Conservation (phyloP, 2,797 vertebrate species). For the Artibeus jamaicensis region DNA sequence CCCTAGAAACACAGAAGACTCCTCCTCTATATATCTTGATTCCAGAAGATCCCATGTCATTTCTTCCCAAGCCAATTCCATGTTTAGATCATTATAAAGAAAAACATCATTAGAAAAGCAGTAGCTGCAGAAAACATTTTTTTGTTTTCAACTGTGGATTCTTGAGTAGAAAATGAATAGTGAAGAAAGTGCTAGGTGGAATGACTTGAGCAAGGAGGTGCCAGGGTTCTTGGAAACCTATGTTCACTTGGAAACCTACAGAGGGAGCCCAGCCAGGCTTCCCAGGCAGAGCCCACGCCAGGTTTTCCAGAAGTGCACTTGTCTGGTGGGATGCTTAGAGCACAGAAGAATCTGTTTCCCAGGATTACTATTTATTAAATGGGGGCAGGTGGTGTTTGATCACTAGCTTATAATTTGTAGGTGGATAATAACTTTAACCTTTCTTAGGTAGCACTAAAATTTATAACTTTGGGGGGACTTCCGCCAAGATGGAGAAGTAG, state of each 20-base stretch:
- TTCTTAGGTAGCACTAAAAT: background rate
- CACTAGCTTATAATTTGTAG: background rate
- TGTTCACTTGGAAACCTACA: fast-evolving
- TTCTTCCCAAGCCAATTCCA: background rate
- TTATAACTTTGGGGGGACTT: background rate
- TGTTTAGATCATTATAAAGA: background rate
- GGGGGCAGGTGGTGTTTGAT: background rate
- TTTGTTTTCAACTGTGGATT: background rate
- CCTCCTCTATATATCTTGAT: background rate
- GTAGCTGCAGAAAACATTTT: background rate
- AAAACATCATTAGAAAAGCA: background rate
- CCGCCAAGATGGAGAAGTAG: too few relatives aligned
- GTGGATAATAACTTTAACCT: background rate
- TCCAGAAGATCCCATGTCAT: background rate
- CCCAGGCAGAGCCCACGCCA: fast-evolving
- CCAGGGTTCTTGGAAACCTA: background rate
- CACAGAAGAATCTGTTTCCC: background rate
- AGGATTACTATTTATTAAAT: background rate
- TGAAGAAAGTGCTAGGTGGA: background rate
- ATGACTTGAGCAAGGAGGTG: background rate
- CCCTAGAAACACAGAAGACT: background rate
- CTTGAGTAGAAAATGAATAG: background rate
- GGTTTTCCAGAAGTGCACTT: background rate
- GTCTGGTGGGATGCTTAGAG: background rate
- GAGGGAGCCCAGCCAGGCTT: background rate